A percentile compares a stretch with the other conserved stretches of the same genome.
These are phyloP conservation scores for Upupa epops DNA, from an alignment of 2,113 vertebrate species.

Conservation along the genomic window DNA sequence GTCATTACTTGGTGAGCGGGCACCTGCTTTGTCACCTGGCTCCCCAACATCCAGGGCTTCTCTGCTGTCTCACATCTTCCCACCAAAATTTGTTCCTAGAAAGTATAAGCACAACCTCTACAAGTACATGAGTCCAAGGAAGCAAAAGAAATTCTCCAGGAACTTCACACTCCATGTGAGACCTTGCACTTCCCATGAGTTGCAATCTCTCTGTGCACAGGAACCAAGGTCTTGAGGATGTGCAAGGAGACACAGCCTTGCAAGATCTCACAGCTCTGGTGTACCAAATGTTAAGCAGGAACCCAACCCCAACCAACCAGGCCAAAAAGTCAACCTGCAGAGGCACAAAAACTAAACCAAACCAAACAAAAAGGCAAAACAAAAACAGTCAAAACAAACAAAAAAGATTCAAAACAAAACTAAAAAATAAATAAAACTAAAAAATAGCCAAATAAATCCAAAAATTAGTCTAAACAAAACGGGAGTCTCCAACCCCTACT, in stretches of 20 bases:
- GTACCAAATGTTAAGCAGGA: background rate
- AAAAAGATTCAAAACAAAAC: background rate
- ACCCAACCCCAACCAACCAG: background rate
- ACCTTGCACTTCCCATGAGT: background rate
- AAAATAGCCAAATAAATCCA: no score
- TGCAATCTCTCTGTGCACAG: background rate
- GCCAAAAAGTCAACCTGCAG: background rate
- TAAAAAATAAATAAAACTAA: no score
- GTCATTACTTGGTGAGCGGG: background rate
- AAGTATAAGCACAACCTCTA: background rate
- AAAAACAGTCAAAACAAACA: background rate
- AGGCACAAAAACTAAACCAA: background rate
- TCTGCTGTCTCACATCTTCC: background rate
- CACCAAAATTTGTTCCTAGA: background rate
- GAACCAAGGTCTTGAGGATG: background rate
- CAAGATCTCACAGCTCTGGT: background rate
- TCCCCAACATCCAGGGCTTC: background rate
- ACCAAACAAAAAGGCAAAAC: background rate
- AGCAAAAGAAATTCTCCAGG: background rate
- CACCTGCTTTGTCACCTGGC: background rate
- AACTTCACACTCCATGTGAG: background rate
- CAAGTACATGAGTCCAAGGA: background rate
- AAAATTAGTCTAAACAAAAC: background rate
- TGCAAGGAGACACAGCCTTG: accelerated
- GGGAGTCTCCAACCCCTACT: background rate